Conservation (phyloP, 2,797 vertebrate genomes). For the Meriones psammophilus region DNA sequence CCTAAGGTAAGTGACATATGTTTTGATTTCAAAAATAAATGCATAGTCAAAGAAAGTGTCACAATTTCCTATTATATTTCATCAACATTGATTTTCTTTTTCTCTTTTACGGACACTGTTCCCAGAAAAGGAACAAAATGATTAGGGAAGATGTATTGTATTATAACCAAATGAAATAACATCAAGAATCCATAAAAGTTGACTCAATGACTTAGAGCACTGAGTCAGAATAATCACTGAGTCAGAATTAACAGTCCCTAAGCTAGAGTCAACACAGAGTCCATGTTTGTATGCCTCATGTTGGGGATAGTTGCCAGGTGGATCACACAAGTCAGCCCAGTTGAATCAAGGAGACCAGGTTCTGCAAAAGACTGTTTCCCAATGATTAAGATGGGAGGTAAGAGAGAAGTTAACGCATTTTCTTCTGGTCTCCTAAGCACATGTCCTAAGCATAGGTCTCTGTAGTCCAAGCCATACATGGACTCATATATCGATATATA, state of each 20-base stretch:
- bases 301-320: not conserved
- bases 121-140: too few relatives aligned
- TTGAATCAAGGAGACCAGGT: not conserved
- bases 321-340: not conserved
- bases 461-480: not conserved
- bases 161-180: not conserved
- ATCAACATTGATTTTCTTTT: not conserved
- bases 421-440: not conserved
- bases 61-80: not conserved
- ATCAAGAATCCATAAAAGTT: not conserved
- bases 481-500: not conserved
- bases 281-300: not conserved
- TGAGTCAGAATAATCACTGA: not conserved
- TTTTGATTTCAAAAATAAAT: not conserved
- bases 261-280: not conserved
- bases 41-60: not conserved
- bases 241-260: not conserved
- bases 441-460: not conserved
- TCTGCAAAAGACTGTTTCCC: not conserved
- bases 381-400: not conserved
- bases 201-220: not conserved
- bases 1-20: not conserved
- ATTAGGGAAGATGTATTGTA: not conserved
- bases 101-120: not conserved
- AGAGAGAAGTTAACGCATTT: not conserved